phyloP scores from a whole-genome alignment of 2,797 vertebrate genomes.

The Aselliscus stoliczkanus region DNA sequence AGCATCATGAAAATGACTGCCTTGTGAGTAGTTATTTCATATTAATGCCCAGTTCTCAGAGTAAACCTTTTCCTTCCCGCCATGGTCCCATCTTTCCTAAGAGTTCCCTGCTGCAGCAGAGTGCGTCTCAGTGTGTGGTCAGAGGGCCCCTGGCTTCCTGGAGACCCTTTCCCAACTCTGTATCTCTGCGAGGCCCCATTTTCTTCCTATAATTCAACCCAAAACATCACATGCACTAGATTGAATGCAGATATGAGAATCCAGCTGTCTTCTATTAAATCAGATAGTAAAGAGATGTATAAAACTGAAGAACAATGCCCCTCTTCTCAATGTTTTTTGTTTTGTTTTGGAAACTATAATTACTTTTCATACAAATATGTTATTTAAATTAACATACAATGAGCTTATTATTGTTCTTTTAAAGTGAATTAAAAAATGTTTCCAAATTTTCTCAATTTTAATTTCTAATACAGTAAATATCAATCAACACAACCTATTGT shows the following conservation, averaged over 20 bases:
- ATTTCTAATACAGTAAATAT: background rate
- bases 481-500: background rate
- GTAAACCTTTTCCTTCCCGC: background rate
- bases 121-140: background rate
- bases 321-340: background rate
- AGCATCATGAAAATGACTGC: background rate
- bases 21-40: background rate
- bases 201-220: background rate
- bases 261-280: slow-evolving; percentile 30
- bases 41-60: background rate
- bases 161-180: background rate
- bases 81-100: background rate
- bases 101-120: background rate
- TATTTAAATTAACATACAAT: background rate
- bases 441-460: background rate
- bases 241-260: background rate
- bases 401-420: background rate
- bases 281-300: background rate
- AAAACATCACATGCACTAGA: background rate
- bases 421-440: background rate
- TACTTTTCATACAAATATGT: background rate
- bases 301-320: background rate
- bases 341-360: background rate
- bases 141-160: background rate
- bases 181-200: background rate